Base-by-base conservation (phyloP, 2,113 vertebrate species). In the Microtus ochrogaster region DNA sequence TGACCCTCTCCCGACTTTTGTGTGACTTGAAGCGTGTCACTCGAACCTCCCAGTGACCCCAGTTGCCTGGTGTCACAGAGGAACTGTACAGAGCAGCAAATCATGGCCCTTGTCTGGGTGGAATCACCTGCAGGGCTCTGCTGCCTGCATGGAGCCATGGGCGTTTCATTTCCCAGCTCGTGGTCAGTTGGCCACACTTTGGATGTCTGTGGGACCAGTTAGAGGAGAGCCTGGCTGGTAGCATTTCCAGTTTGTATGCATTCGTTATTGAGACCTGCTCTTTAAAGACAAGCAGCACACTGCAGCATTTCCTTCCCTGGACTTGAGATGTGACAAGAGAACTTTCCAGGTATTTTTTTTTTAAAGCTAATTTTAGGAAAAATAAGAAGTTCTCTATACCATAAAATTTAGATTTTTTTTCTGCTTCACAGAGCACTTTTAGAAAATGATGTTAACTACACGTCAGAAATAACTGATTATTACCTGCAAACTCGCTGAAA, bases 1-100 rank as follows among this genome's bases (percentile, higher is more conserved):
- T 97, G 94, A 96, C 94, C 97, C 88, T 77, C 73, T 90, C n/a
- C 66, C 95, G 95, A 95, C 95, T 97, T 97, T 87, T 82, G 92
- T 96, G 96, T 97, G 97, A 96, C 96, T 96, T 96, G 92, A 96
- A 89, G 92, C 96, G 91, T 98, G 94, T 95, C 97, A 92, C 89
- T 96, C 94, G 89, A 94, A 96, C 97, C 94, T 96, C 92, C 81
- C 63, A 10, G 47, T 97, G 97, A 97, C 97, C 97, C 97, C 94
- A 96, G 94, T 90, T 96, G 90, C 88, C 87, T 65, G 19, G 66
- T 97, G 52, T 98, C 96, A 93, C 73, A 98, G 97, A 89, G 74
- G 81, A 85, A 79, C 92, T 90, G 72, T 0, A 9, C 81, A 68
- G 81, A 92, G 44, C 81, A 96, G 92, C 96, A 96, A 96, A 96